Conservation (phyloP, 2,113 vertebrate species). For the Limnothrissa miodon region DNA sequence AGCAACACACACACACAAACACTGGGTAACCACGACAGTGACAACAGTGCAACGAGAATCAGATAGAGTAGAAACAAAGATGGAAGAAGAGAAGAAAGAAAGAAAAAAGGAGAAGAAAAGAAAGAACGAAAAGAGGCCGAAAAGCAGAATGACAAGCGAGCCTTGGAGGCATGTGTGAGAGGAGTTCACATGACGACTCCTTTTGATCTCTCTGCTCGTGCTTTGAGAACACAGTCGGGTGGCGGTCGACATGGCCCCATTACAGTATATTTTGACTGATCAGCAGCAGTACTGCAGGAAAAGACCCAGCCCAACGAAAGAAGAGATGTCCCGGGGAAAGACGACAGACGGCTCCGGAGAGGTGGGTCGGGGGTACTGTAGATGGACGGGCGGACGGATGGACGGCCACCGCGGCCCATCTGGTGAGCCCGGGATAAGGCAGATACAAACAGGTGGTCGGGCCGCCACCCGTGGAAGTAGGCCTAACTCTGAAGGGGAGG, state of each 20-base stretch:
- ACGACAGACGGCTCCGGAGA: neutral
- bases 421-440: slow-evolving; percentile 43
- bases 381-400: slow-evolving; percentile 6
- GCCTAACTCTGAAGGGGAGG: neutral
- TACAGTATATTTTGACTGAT: neutral
- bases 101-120: neutral
- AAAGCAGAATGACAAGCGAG: neutral
- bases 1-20: neutral
- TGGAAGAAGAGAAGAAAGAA: neutral
- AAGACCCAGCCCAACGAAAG: neutral
- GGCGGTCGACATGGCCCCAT: neutral
- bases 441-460: slow-evolving; percentile 47
- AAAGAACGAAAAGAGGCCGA: neutral
- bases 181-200: neutral
- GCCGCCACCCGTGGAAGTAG: slow-evolving; percentile 12
- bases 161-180: neutral
- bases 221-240: neutral
- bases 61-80: neutral
- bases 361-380: no score
- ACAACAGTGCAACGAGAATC: neutral
- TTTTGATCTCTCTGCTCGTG: neutral
- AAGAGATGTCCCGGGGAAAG: neutral
- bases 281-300: neutral
- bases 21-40: neutral
- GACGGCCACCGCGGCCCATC: slow-evolving; percentile 31